Evolutionary conservation across 2,888 invertebrate species (phyloP), one percentile per base, ranked within the genome.

Genomic region (Rhyacophila evoluta): DNA sequence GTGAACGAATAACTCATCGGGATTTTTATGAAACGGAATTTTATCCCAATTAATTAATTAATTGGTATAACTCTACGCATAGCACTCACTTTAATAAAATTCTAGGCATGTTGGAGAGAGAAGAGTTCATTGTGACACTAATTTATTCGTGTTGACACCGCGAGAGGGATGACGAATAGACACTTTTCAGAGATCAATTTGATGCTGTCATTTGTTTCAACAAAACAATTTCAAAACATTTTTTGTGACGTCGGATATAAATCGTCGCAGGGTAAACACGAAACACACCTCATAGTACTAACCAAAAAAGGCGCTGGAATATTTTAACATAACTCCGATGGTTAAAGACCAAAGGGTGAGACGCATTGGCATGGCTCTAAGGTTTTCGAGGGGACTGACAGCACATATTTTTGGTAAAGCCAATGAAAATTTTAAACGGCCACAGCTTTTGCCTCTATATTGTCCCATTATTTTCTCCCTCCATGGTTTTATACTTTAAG

Each of bases 161-260:
- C n/a, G 25, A 55, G 55, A 15, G 55, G 55, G 55, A 55, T 55
- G 55, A 55, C 19, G 55, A 55, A 55, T 55, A 55, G 19, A 55
- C 55, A 55, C 25, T 19, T 55, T 55, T 19, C 10, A 55, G 25
- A 55, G 55, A 55, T 55, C 55, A 55, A 55, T 55, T 55, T 55
- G 55, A 55, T 19, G 55, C 55, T 55, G 25, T 55, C 55, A 19
- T 55, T 55, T 55, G 55, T 55, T 55, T 55, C 55, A 55, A 55
- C 55, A 55, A 55, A 55, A 55, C 55, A 55, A 55, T 55, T 55
- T 55, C 55, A 55, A 55, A 55, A 55, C 19, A 55, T 55, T 55
- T 55, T 55, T 25, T 55, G 55, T 55, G 19, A 55, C 55, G 55
- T 19, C 55, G 10, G 15, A 25, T 55, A 55, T 55, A 55, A 55